Evolutionary conservation across 2,888 invertebrate species (phyloP).

Genomic region (Aphrophora alni): DNA sequence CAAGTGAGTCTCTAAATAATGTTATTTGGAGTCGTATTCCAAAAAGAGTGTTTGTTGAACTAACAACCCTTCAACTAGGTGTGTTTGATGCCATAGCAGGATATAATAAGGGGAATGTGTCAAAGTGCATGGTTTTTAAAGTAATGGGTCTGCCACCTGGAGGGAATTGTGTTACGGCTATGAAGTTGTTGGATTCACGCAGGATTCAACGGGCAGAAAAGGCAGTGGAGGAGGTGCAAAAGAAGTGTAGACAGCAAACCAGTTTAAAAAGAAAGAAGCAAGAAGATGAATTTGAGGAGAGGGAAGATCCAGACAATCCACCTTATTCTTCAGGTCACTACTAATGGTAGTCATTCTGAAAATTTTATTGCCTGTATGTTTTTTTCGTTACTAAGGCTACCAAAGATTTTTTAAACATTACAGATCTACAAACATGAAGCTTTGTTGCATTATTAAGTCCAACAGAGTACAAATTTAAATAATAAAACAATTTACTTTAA

Average conservation of each 20-base stretch:
- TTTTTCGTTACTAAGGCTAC: background rate
- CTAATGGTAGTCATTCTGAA: too few species aligned
- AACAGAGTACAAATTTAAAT: too few species aligned
- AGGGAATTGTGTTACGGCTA: background rate
- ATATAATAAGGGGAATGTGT: background rate
- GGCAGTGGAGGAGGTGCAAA: background rate
- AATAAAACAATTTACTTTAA: too few species aligned
- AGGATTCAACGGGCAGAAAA: background rate
- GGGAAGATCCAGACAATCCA: slow-evolving; percentile 16
- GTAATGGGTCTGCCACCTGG: background rate
- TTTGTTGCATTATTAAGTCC: too few species aligned
- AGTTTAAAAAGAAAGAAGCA: background rate
- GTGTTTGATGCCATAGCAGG: too few species aligned
- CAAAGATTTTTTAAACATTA: too few species aligned
- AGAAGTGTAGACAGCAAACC: too few species aligned
- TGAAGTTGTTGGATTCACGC: background rate
- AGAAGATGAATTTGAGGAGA: slow-evolving; percentile 1
- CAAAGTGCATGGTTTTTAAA: background rate
- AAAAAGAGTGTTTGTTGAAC: too few species aligned
- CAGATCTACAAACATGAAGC: too few species aligned
- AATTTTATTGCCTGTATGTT: background rate
- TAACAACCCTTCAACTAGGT: too few species aligned
- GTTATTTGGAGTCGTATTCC: too few species aligned
- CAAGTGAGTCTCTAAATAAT: too few species aligned
- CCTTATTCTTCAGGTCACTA: slow-evolving; percentile 14